phyloP scores from a whole-genome alignment of 2,888 invertebrate species.

The Thumatha senex region DNA sequence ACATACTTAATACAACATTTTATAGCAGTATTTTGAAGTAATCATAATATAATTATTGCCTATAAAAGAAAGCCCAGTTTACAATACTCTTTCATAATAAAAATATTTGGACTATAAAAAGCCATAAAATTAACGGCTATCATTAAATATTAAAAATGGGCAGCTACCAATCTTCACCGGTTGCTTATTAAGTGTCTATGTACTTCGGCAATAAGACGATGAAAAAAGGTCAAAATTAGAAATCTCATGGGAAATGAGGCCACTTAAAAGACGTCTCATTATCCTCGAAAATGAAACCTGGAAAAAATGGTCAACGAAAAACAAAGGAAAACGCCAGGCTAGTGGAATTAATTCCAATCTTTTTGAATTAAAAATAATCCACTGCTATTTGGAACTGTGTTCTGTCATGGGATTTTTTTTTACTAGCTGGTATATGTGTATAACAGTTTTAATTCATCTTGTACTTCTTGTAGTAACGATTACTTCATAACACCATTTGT shows the following conservation, averaged over 20 bases:
- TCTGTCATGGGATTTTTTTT: conserved; percentile 18
- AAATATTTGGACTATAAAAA: conserved; percentile 11
- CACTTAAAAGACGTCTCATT: conserved; percentile 61
- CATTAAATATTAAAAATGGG: conserved; percentile 21
- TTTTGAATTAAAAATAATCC: conserved; percentile 32
- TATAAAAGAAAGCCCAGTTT: background rate
- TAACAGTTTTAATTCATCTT: conserved; percentile 10
- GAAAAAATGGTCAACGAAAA: conserved; percentile 63
- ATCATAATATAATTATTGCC: background rate
- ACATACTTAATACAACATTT: too few relatives aligned
- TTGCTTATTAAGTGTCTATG: conserved; percentile 34
- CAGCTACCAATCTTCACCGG: conserved; percentile 24
- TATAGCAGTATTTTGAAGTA: too few relatives aligned
- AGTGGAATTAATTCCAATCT: conserved; percentile 45
- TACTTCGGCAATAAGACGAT: conserved; percentile 37
- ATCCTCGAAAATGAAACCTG: conserved; percentile 54
- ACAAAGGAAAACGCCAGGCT: conserved; percentile 52
- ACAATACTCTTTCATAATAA: background rate
- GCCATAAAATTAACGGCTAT: conserved; percentile 16
- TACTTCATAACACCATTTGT: too few relatives aligned
- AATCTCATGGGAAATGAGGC: conserved; percentile 64
- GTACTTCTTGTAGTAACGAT: too few relatives aligned
- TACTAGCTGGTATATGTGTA: conserved; percentile 8
- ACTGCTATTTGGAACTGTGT: conserved; percentile 15
- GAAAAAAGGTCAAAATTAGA: conserved; percentile 63